Conservation (phyloP, 23 tunicate genomes). For the Styela plicata region DNA sequence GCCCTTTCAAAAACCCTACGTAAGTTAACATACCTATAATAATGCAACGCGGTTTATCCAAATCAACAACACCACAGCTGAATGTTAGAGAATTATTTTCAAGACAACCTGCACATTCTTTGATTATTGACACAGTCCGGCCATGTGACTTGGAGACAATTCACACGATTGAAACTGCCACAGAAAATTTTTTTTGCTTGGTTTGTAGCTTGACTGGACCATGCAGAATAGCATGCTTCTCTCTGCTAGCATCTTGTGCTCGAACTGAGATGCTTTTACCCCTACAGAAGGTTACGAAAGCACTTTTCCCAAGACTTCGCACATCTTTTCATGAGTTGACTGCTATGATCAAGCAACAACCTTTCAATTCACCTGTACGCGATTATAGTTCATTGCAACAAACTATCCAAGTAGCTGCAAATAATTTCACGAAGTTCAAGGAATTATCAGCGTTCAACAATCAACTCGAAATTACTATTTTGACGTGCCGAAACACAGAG, state of each 20-base stretch:
- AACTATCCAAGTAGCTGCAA: slow-evolving; percentile 39
- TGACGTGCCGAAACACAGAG: slow-evolving; percentile 27
- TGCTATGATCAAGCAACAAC: background rate
- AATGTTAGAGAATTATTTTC: slow-evolving; percentile 48
- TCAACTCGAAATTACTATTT: slow-evolving; percentile 58
- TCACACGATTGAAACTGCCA: slow-evolving; percentile 19
- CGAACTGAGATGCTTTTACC: slow-evolving; percentile 64
- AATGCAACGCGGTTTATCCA: background rate
- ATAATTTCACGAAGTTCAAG: slow-evolving; percentile 59
- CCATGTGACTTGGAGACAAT: slow-evolving; percentile 21
- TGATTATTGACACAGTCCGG: slow-evolving; percentile 52
- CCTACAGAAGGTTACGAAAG: slow-evolving; percentile 39
- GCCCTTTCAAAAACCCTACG: no score
- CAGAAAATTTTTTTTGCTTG: slow-evolving; percentile 44
- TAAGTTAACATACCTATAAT: no score
- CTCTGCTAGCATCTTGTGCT: slow-evolving; percentile 42
- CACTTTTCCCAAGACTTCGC: slow-evolving; percentile 28
- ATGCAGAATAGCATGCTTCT: slow-evolving; percentile 47
- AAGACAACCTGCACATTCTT: slow-evolving; percentile 69
- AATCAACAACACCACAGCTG: background rate
- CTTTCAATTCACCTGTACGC: background rate
- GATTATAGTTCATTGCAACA: slow-evolving; percentile 14
- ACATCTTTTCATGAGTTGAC: slow-evolving; percentile 31
- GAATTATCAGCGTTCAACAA: slow-evolving; percentile 28
- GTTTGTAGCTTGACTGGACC: slow-evolving; percentile 64